Percentiles rank a stretch among this genome's conserved stretches.
These are phyloP conservation scores for Ischnus inquisitorius DNA, from an alignment of 2,888 invertebrate species.

Conservation along the genomic window DNA sequence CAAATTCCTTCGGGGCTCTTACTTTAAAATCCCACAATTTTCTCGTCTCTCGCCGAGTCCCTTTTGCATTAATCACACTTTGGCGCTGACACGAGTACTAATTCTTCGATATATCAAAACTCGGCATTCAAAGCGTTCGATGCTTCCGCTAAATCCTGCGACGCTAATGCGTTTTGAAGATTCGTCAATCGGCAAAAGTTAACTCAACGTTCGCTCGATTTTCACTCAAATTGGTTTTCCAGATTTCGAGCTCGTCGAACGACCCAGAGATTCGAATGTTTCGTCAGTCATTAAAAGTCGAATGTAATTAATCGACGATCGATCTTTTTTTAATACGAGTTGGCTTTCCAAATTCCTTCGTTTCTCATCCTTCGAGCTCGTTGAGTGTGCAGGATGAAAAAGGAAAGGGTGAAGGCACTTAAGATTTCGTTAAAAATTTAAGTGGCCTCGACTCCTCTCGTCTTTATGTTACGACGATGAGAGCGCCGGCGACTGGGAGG, in stretches of 20 bases:
- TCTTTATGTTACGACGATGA: conserved; percentile 41
- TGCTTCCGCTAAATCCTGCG: background rate
- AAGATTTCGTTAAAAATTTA: conserved; percentile 52
- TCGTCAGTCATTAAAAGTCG: background rate
- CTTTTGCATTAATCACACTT: conserved; percentile 11
- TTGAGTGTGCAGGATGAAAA: background rate
- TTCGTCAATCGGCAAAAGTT: background rate
- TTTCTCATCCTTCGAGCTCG: background rate
- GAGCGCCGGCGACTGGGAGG: conserved; percentile 28
- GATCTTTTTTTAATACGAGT: background rate
- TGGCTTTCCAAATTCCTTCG: background rate
- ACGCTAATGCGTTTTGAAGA: background rate
- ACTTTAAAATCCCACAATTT: conserved; percentile 6
- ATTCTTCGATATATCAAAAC: conserved; percentile 3
- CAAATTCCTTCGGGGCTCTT: background rate
- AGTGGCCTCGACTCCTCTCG: conserved; percentile 23
- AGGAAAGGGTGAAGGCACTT: conserved; percentile 30
- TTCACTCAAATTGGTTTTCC: too few relatives aligned
- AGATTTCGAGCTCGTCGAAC: too few relatives aligned
- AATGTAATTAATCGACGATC: background rate
- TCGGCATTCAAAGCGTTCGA: background rate
- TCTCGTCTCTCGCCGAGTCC: background rate
- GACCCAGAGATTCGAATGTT: background rate
- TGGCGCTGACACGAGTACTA: background rate
- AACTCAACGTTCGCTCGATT: too few relatives aligned